Percentiles rank a stretch among this genome's conserved stretches.
These are phyloP conservation scores for Poecilia picta DNA, from an alignment of 2,797 vertebrate species.

Conservation along the genomic window DNA sequence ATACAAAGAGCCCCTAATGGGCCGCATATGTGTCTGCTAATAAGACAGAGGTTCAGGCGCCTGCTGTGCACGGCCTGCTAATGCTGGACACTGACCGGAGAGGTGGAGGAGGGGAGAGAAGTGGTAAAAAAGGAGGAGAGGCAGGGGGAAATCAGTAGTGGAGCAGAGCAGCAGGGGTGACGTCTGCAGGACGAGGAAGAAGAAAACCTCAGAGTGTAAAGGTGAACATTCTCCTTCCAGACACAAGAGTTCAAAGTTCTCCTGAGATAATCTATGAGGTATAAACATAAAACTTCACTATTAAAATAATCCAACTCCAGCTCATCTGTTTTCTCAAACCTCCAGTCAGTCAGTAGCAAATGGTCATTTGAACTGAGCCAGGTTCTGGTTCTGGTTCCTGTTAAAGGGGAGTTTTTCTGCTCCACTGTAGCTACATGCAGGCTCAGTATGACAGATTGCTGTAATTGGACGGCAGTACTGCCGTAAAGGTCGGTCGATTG, in stretches of 20 bases:
- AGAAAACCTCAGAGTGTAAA: neutral
- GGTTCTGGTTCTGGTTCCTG: too few relatives aligned
- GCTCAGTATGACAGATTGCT: too few relatives aligned
- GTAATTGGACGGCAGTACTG: too few relatives aligned
- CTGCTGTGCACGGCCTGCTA: slow-evolving; percentile 67
- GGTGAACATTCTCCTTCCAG: neutral
- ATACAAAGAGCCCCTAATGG: slow-evolving; percentile 73
- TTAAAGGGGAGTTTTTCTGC: too few relatives aligned
- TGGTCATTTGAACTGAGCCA: too few relatives aligned
- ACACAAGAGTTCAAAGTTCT: neutral
- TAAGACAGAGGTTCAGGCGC: slow-evolving; percentile 71
- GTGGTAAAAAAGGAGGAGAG: neutral
- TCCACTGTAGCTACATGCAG: too few relatives aligned
- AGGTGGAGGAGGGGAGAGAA: slow-evolving; percentile 28
- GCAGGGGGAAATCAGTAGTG: neutral
- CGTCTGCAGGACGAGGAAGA: neutral
- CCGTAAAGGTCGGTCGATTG: too few relatives aligned
- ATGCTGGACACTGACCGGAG: slow-evolving; percentile 49
- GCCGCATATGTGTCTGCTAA: slow-evolving; percentile 74
- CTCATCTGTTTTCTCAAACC: too few relatives aligned
- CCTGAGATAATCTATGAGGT: neutral
- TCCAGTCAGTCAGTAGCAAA: too few relatives aligned
- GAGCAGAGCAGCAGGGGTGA: slow-evolving; percentile 12
- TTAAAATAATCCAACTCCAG: too few relatives aligned
- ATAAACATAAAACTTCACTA: neutral